phyloP scores from a whole-genome alignment of 2,888 invertebrate genomes.

The Eilema depressum region DNA sequence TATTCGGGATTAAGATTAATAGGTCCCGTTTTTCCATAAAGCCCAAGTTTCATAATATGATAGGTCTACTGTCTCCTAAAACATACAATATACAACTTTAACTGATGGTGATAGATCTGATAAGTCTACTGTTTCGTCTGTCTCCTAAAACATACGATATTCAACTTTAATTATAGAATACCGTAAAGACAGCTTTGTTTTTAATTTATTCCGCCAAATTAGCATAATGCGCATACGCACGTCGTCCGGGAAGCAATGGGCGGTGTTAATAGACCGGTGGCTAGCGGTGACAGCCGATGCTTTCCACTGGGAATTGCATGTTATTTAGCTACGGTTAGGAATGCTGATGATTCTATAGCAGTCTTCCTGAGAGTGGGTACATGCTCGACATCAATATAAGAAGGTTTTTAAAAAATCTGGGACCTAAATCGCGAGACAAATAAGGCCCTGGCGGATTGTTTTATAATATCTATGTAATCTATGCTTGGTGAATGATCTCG shows the following conservation, averaged over 20 bases:
- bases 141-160: neutral
- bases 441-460: no score
- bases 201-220: constrained; percentile 7
- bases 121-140: no score
- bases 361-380: constrained; percentile 1
- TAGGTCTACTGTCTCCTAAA: neutral
- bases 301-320: constrained; percentile 12
- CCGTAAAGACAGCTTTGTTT: neutral
- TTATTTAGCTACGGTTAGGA: constrained; percentile 7
- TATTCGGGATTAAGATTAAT: no score
- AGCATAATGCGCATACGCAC: constrained; percentile 30
- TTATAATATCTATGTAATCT: no score
- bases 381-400: neutral
- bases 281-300: constrained; percentile 19
- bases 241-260: constrained; percentile 40
- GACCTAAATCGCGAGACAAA: no score
- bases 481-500: no score
- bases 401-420: no score
- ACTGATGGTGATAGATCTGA: no score
- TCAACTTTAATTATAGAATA: neutral
- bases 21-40: no score
- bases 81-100: neutral
- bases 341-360: constrained; percentile 11
- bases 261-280: constrained; percentile 32
- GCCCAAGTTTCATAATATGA: no score